A percentile compares a stretch with the other conserved stretches of the same genome.
Evolutionary conservation across 2,113 vertebrate species (phyloP).

Genomic region (Phyllostomus discolor): DNA sequence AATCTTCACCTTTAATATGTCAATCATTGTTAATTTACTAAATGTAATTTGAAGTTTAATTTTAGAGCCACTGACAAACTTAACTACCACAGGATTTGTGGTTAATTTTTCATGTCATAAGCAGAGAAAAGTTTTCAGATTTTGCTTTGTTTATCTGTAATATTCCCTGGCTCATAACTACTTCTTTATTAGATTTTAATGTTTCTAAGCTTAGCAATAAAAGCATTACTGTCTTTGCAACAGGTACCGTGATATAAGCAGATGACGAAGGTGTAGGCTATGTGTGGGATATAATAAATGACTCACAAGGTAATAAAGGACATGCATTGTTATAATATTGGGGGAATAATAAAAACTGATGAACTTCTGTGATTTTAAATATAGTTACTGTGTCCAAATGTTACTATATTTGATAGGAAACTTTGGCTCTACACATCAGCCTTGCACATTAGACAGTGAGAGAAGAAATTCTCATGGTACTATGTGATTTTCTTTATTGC

Average conservation of each 20-base stretch:
- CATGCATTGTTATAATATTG: not conserved
- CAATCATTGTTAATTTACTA: not conserved
- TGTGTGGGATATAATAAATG: not conserved
- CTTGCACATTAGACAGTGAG: not conserved
- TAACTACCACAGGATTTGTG: constrained; percentile 27
- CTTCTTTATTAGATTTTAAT: constrained; percentile 56
- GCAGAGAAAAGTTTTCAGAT: constrained; percentile 51
- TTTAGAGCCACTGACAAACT: not conserved
- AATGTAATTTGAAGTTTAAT: not conserved
- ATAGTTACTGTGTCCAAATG: not conserved
- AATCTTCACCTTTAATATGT: not conserved
- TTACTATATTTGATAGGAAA: not conserved
- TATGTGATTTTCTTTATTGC: not conserved
- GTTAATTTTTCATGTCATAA: constrained; percentile 42
- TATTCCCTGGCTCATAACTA: constrained; percentile 49
- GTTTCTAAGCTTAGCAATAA: constrained; percentile 42
- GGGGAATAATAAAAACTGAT: not conserved
- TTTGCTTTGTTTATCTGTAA: constrained; percentile 33
- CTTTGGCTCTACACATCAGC: not conserved
- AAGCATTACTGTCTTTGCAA: not conserved
- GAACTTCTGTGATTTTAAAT: not conserved
- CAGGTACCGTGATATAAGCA: not conserved
- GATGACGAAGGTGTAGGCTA: not conserved
- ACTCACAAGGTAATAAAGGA: not conserved
- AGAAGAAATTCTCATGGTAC: not conserved